Evolutionary conservation across 2,888 invertebrate species (phyloP).

Genomic region (Melipona beecheii): DNA sequence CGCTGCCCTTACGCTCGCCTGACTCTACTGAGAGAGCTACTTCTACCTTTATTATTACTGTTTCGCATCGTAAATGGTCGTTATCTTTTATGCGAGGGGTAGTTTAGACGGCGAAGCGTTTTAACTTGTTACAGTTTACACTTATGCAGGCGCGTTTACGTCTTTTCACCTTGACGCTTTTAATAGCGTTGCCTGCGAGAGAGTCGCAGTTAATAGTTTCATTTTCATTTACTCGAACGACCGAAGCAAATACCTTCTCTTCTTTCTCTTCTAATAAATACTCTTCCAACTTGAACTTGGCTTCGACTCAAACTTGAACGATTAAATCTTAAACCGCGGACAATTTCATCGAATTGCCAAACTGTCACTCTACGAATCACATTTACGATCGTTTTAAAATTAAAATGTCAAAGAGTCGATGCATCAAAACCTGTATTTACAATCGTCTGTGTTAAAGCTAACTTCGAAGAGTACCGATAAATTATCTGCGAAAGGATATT

Average conservation of each 20-base stretch:
- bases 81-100: slow-evolving; percentile 59
- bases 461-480: neutral
- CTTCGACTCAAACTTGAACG: too few relatives aligned
- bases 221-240: too few relatives aligned
- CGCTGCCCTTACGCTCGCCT: slow-evolving; percentile 53
- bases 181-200: neutral
- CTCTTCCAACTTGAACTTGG: too few relatives aligned
- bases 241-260: too few relatives aligned
- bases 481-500: neutral
- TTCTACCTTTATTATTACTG: slow-evolving; percentile 69
- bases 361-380: too few relatives aligned
- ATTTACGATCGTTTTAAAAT: too few relatives aligned
- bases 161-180: slow-evolving; percentile 1
- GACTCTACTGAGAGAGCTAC: slow-evolving; percentile 20
- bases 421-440: too few relatives aligned
- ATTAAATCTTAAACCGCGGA: too few relatives aligned
- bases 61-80: slow-evolving; percentile 71
- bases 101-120: slow-evolving; percentile 38
- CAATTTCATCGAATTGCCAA: too few relatives aligned
- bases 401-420: too few relatives aligned
- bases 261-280: too few relatives aligned
- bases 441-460: too few relatives aligned
- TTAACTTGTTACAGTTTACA: neutral
- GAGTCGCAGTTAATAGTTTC: neutral
- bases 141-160: neutral